Conservation (phyloP, 1,140 invertebrate genomes). For the Cotesia chilonis region DNA sequence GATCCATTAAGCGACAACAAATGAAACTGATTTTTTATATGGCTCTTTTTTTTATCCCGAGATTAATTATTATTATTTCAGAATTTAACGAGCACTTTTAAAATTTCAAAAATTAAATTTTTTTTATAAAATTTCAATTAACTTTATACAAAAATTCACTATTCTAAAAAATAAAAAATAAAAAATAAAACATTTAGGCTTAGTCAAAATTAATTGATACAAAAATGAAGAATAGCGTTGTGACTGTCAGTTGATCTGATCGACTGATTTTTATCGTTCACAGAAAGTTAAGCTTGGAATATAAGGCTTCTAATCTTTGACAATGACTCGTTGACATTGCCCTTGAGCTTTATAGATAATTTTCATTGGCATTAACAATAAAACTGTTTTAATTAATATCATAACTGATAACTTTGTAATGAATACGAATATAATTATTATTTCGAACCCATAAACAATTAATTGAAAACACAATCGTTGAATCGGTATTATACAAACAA, state of each 20-base stretch:
- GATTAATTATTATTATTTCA: too few species aligned
- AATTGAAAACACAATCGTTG: too few species aligned
- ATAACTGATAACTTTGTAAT: background rate
- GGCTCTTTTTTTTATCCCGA: too few species aligned
- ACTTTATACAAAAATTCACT: too few species aligned
- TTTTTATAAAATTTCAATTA: too few species aligned
- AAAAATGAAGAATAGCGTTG: background rate
- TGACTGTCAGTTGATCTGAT: background rate
- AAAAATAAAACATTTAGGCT: too few species aligned
- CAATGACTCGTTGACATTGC: constrained; percentile 25
- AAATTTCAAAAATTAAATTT: too few species aligned
- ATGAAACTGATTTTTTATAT: background rate
- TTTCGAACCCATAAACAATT: too few species aligned
- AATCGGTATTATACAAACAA: background rate
- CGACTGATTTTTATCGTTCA: constrained; percentile 8
- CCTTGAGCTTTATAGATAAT: constrained; percentile 9
- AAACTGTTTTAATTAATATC: background rate
- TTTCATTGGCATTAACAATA: background rate
- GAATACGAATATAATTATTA: background rate
- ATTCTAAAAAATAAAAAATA: too few species aligned
- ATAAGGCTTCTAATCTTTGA: constrained; percentile 25
- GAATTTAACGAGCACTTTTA: too few species aligned
- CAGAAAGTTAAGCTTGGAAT: background rate
- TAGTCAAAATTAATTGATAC: background rate
- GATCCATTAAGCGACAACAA: background rate